These are phyloP conservation scores for Neosalanx taihuensis DNA, from an alignment of 2,797 vertebrate species.

Conservation along the genomic window DNA sequence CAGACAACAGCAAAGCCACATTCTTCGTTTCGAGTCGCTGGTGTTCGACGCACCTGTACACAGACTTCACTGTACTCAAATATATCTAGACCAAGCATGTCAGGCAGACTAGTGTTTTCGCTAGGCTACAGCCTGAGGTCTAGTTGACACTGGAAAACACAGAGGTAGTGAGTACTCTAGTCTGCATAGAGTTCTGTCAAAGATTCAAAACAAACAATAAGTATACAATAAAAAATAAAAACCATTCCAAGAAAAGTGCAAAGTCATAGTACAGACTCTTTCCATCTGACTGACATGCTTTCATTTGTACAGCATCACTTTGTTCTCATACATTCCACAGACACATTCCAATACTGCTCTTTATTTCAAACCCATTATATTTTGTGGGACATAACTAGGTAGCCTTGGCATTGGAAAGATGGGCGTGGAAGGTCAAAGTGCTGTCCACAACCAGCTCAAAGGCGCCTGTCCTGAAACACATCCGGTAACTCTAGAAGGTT, in stretches of 20 bases:
- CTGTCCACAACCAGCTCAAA: not conserved
- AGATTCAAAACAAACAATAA: not conserved
- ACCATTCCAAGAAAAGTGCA: constrained; percentile 32
- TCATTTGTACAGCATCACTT: constrained; percentile 6
- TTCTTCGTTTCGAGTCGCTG: no score
- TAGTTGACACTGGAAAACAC: no score
- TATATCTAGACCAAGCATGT: no score
- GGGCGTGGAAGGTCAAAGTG: not conserved
- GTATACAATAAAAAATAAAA: constrained; percentile 20
- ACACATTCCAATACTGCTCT: constrained; percentile 9
- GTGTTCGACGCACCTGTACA: no score
- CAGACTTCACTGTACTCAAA: no score
- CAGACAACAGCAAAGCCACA: no score
- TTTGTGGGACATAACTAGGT: constrained; percentile 15
- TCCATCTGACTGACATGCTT: constrained; percentile 35
- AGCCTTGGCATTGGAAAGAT: not conserved
- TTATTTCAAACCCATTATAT: not conserved
- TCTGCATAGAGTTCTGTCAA: constrained; percentile 10
- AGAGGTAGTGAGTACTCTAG: not conserved
- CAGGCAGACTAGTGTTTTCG: no score
- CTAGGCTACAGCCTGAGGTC: no score
- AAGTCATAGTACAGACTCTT: constrained; percentile 28
- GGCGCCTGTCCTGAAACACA: not conserved
- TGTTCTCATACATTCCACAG: constrained; percentile 44
- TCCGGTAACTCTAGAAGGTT: not conserved